These are phyloP conservation scores for Diorhabda carinulata DNA, from an alignment of 1,140 invertebrate genomes.

Conservation along the genomic window DNA sequence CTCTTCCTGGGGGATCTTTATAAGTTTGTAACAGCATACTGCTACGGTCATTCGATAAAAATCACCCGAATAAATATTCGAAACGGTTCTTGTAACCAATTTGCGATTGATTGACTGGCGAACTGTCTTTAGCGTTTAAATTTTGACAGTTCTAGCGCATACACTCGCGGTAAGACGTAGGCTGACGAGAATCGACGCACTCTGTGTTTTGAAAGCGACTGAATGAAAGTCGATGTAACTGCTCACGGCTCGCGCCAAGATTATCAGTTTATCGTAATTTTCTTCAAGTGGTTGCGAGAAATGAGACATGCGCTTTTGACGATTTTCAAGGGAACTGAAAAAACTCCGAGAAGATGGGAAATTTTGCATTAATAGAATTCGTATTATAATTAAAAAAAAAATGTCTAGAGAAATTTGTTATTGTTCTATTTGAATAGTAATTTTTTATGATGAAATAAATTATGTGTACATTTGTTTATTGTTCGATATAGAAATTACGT, in stretches of 20 bases:
- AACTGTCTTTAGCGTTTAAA: background rate
- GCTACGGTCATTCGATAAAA: background rate
- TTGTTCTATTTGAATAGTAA: too few species aligned
- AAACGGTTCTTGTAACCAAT: background rate
- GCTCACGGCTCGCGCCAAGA: background rate
- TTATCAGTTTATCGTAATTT: background rate
- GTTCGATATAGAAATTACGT: too few species aligned
- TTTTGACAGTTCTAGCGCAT: background rate
- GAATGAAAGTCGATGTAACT: background rate
- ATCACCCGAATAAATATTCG: background rate
- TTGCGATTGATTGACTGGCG: background rate
- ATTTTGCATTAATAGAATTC: too few species aligned
- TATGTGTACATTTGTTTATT: too few species aligned
- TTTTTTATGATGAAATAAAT: too few species aligned
- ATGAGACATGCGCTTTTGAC: too few species aligned
- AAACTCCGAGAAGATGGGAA: too few species aligned
- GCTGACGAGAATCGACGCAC: background rate
- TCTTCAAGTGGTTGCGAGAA: background rate
- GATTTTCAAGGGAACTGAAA: too few species aligned
- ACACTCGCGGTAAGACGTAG: background rate
- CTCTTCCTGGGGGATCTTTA: constrained; percentile 9
- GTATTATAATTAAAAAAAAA: too few species aligned
- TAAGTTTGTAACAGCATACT: constrained; percentile 33
- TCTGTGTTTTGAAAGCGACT: constrained; percentile 4
- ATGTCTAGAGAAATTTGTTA: too few species aligned